These are phyloP conservation scores for Camptogramma bilineatum DNA, from an alignment of 2,888 invertebrate genomes.

Conservation along the genomic window DNA sequence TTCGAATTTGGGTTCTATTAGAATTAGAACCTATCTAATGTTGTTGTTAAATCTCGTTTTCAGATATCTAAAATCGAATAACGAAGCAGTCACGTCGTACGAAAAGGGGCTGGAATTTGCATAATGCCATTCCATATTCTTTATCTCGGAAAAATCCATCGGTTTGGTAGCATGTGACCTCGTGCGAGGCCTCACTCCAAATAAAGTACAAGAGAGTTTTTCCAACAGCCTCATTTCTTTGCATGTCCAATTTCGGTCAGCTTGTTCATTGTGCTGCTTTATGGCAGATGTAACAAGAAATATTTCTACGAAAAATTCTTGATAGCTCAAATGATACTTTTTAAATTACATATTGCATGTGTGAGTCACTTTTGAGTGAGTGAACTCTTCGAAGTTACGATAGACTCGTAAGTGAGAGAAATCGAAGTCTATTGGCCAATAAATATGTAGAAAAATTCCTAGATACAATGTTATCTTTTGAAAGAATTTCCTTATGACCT, in stretches of 20 bases:
- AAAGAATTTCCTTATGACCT: too few relatives aligned
- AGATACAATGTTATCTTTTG: too few relatives aligned
- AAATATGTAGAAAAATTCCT: too few relatives aligned
- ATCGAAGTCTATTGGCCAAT: too few relatives aligned
- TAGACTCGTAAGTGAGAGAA: too few relatives aligned
- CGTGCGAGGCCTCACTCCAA: conserved; percentile 38
- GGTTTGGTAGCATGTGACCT: conserved; percentile 34
- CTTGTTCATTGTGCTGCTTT: conserved; percentile 18
- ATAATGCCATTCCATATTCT: conserved; percentile 29
- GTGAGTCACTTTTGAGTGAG: too few relatives aligned
- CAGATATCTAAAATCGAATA: conserved; percentile 29
- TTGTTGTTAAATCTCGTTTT: conserved; percentile 21
- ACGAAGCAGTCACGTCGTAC: conserved; percentile 29
- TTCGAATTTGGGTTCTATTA: not conserved
- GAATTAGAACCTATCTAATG: too few relatives aligned
- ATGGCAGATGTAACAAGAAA: not conserved
- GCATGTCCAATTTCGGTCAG: conserved; percentile 49
- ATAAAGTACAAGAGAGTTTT: conserved; percentile 38
- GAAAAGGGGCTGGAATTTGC: conserved; percentile 28
- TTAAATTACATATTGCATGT: too few relatives aligned
- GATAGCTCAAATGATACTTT: not conserved
- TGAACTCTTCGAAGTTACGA: too few relatives aligned
- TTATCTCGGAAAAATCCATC: conserved; percentile 34
- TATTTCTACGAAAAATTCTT: not conserved
- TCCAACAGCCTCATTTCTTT: conserved; percentile 49